Base-by-base conservation (phyloP, 2,113 vertebrate genomes). In the Mohoua ochrocephala region DNA sequence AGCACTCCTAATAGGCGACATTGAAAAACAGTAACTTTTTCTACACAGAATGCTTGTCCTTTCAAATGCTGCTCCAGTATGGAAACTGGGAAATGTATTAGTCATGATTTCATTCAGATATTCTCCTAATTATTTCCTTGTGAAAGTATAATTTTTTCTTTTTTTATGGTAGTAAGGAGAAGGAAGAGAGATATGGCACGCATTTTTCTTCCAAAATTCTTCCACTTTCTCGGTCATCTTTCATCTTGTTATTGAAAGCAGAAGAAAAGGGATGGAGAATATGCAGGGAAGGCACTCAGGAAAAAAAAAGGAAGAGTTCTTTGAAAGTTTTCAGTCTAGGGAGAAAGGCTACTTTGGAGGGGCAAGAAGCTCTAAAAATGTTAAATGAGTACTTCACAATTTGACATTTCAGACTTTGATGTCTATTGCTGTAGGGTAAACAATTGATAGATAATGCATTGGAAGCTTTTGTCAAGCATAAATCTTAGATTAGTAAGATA, bases 331-430 rank as follows among this genome's bases (percentile, higher is more conserved):
- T 89, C 6, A 35, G 1, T 69, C 21, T 53, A 24, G 3, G 14
- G 13, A 59, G 91, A 93, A 59, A 67, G 47, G 5, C 9, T 35
- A 18, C 54, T 92, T 77, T 6, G 10, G 5, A 9, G 2, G 13
- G 31, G 1, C 3, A 24, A 15, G 22, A 59, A 61, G 8, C 26
- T 81, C 44, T 82, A 67, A 90, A 91, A 88, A 76, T 79, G 24
- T 83, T 76, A 93, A 92, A 93, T 69, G n/a, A 64, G 6, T 83
- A 26, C 65, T 95, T 92, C 21, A 37, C n/a, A 76, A 59, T 68
- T 93, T 95, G 91, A 92, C 83, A 90, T 97, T 95, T 96, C 53
- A 83, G 67, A 80, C n/a, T 79, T 96, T 74, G 53, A 65, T 80
- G 86, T 73, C 63, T 69, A 9, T 73, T 80, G 88, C 94, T 93